Percentiles rank a stretch among this genome's conserved stretches.
Evolutionary conservation across 35 echinoderm and acorn worm species (phyloP).

Genomic region (Anneissia japonica): DNA sequence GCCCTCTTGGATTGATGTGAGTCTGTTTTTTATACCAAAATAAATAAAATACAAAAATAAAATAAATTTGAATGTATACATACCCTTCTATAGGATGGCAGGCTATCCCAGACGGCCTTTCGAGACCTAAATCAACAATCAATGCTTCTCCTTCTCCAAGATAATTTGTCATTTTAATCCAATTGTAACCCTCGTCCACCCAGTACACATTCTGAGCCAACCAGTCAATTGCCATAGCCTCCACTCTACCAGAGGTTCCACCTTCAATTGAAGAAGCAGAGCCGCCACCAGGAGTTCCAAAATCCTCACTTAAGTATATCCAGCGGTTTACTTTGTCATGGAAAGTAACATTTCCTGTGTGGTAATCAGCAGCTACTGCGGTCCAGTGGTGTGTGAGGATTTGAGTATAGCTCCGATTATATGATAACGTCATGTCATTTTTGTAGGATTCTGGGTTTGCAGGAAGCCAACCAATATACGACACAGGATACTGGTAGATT

Average conservation of each 20-base stretch:
- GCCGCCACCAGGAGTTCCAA: not conserved
- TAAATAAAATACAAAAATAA: no score
- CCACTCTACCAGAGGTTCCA: not conserved
- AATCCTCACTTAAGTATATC: not conserved
- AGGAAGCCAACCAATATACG: not conserved
- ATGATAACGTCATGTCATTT: not conserved
- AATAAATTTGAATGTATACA: no score
- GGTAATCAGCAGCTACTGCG: not conserved
- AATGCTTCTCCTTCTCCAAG: not conserved
- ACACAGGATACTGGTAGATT: not conserved
- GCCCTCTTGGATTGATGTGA: no score
- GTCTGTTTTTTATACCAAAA: no score
- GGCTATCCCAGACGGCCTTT: not conserved
- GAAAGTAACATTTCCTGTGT: not conserved
- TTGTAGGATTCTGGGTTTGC: not conserved
- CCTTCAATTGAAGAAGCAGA: not conserved
- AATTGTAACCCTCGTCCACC: constrained; percentile 1
- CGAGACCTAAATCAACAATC: not conserved
- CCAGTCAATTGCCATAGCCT: not conserved
- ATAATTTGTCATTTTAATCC: constrained; percentile 9
- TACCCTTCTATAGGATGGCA: not conserved
- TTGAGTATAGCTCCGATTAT: not conserved
- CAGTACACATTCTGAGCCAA: not conserved
- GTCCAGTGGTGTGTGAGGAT: not conserved
- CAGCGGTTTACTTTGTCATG: not conserved